A percentile compares a stretch with the other conserved stretches of the same genome.
Conservation (phyloP, 2,888 invertebrate species). For the Callosobruchus maculatus region DNA sequence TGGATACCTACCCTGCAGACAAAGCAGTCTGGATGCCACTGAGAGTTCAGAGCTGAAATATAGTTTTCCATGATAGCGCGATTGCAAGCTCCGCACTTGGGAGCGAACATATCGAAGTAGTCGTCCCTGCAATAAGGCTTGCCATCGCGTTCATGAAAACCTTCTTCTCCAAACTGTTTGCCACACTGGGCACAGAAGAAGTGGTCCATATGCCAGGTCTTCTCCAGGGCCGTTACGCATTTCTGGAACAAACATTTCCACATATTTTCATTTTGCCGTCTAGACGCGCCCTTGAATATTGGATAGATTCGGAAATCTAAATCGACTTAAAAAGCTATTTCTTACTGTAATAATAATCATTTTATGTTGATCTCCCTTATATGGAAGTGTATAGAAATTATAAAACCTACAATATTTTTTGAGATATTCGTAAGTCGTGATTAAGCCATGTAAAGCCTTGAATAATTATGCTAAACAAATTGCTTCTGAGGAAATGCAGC, state of each 20-base stretch:
- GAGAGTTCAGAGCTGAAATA: slow-evolving; percentile 93
- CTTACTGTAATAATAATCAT: no score
- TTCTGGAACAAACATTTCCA: slow-evolving; percentile 62
- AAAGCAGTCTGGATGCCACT: slow-evolving; percentile 99
- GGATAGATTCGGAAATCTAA: background rate
- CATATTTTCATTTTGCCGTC: background rate
- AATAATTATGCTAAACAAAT: background rate
- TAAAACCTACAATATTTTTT: no score
- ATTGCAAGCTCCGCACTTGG: slow-evolving; percentile 94
- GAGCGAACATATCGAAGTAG: slow-evolving; percentile 97
- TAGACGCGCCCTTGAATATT: background rate
- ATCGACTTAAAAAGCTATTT: background rate
- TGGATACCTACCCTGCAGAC: slow-evolving; percentile 91
- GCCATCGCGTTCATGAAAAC: slow-evolving; percentile 95
- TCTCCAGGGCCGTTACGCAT: slow-evolving; percentile 96
- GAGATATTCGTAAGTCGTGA: no score
- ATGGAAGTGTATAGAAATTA: no score
- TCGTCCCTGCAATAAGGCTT: slow-evolving; percentile 95
- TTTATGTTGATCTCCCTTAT: no score
- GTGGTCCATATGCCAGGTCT: slow-evolving; percentile 98
- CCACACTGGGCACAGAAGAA: slow-evolving; percentile 98
- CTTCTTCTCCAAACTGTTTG: slow-evolving; percentile 94
- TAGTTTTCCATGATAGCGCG: slow-evolving; percentile 97
- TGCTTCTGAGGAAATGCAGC: no score
- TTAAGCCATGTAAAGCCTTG: background rate